A percentile compares a stretch with the other conserved stretches of the same genome.
Evolutionary conservation across 1,140 invertebrate genomes (phyloP).

Genomic region (Formica selysi): DNA sequence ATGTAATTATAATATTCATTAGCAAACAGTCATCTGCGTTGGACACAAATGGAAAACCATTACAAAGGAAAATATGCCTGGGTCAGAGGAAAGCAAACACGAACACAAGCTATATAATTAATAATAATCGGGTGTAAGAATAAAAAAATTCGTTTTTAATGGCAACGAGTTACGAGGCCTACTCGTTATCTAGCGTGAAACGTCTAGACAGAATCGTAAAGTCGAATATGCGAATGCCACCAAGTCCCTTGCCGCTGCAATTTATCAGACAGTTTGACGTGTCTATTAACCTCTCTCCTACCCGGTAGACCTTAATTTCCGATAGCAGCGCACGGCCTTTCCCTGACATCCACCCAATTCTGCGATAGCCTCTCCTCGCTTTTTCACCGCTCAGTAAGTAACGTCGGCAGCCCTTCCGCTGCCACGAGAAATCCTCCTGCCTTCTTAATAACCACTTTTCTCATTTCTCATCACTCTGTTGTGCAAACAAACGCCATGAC

Average conservation of each 20-base stretch:
- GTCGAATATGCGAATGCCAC: constrained; percentile 39
- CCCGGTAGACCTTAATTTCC: constrained; percentile 68
- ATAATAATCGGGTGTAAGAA: background rate
- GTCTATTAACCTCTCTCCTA: constrained; percentile 68
- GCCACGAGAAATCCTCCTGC: constrained; percentile 40
- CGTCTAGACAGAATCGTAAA: constrained; percentile 3
- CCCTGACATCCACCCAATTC: constrained; percentile 50
- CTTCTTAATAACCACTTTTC: constrained; percentile 75
- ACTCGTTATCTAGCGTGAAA: constrained; percentile 28
- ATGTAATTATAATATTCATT: constrained; percentile 20
- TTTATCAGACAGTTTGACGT: constrained; percentile 73
- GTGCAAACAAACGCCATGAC: constrained; percentile 4
- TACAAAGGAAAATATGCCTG: constrained; percentile 3
- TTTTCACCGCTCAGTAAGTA: constrained; percentile 29
- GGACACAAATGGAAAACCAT: background rate
- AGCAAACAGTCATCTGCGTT: background rate
- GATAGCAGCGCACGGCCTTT: constrained; percentile 58
- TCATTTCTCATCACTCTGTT: constrained; percentile 53
- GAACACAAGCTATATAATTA: constrained; percentile 7
- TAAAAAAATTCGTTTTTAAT: background rate
- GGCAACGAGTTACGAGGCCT: background rate
- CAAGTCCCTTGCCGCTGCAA: constrained; percentile 48
- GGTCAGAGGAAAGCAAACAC: background rate
- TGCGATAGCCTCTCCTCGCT: constrained; percentile 29
- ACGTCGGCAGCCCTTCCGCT: constrained; percentile 43